phyloP scores from a whole-genome alignment of 1,140 invertebrate species.

The Copidosoma floridanum region DNA sequence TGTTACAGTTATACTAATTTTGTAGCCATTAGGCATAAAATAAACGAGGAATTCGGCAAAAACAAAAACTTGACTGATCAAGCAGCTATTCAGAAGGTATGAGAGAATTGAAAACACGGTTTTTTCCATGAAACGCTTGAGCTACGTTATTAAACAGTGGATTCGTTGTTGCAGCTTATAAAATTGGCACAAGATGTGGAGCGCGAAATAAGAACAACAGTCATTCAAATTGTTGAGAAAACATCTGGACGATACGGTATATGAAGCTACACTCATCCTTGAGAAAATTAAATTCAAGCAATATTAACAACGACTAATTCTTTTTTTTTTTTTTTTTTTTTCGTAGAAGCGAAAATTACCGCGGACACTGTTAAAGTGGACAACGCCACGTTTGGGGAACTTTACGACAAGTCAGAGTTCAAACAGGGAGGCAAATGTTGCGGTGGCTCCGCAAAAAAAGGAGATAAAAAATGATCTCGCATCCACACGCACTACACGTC shows the following conservation, averaged over 20 bases:
- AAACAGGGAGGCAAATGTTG: constrained; percentile 30
- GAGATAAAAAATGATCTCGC: constrained; percentile 4
- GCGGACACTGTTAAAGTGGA: constrained; percentile 58
- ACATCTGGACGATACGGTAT: constrained; percentile 62
- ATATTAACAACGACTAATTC: too few relatives aligned
- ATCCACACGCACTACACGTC: background rate
- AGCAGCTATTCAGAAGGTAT: constrained; percentile 60
- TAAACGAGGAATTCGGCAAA: constrained; percentile 68
- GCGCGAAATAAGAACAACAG: constrained; percentile 62
- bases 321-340: constrained; percentile 21
- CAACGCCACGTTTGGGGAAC: constrained; percentile 54
- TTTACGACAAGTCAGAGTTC: constrained; percentile 11
- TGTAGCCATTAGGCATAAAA: constrained; percentile 58
- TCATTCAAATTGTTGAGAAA: constrained; percentile 65
- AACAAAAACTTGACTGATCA: constrained; percentile 59
- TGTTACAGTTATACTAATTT: constrained; percentile 8
- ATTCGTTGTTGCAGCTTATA: constrained; percentile 62
- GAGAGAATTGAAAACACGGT: too few relatives aligned
- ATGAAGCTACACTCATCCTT: background rate
- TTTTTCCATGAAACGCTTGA: too few relatives aligned
- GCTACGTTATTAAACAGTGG: constrained; percentile 4
- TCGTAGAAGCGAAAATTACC: constrained; percentile 57
- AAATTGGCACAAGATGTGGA: constrained; percentile 64
- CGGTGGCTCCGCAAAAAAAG: constrained; percentile 34
- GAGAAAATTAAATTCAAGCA: background rate